Percentiles rank a stretch among this genome's conserved stretches.
Evolutionary conservation across 1,140 invertebrate genomes (phyloP).

Genomic region (Cherax quadricarinatus): DNA sequence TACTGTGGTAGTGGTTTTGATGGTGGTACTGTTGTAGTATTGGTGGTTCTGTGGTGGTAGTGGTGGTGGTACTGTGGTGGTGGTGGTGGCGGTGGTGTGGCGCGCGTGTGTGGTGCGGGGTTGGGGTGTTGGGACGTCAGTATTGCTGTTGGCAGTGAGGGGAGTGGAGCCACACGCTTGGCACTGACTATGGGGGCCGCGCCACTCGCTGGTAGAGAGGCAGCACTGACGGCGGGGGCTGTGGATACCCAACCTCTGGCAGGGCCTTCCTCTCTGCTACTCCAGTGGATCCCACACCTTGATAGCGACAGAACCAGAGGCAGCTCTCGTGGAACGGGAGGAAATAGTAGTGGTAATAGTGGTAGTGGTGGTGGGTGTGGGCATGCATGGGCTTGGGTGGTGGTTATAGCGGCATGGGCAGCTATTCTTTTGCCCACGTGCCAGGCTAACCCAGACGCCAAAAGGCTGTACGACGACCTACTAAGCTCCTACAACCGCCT

Average conservation of each 20-base stretch:
- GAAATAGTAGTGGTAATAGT: slow-evolving; percentile 36
- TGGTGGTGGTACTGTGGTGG: slow-evolving; percentile 9
- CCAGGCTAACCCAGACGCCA: slow-evolving; percentile 66
- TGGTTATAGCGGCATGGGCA: slow-evolving; percentile 54
- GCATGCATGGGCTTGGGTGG: slow-evolving; percentile 7
- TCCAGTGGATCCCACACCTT: slow-evolving; percentile 37
- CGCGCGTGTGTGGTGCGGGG: slow-evolving; percentile 53
- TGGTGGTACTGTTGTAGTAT: not conserved
- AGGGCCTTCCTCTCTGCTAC: slow-evolving; percentile 22
- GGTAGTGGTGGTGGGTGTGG: slow-evolving; percentile 46
- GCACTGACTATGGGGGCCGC: slow-evolving; percentile 55
- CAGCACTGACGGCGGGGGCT: slow-evolving; percentile 21
- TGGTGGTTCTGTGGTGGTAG: not conserved
- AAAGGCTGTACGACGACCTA: slow-evolving; percentile 60
- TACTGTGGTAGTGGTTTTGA: no score
- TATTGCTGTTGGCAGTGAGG: slow-evolving; percentile 47
- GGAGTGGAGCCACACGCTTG: slow-evolving; percentile 43
- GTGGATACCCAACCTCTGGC: slow-evolving; percentile 12
- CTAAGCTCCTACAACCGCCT: slow-evolving; percentile 65
- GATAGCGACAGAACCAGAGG: slow-evolving; percentile 53
- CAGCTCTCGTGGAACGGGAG: not conserved
- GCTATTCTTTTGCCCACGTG: slow-evolving; percentile 53
- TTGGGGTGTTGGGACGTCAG: slow-evolving; percentile 16
- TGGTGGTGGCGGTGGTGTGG: not conserved
- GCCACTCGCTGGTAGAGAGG: slow-evolving; percentile 51